Conservation (phyloP, 2,888 invertebrate species). For the Apodemia mormo region DNA sequence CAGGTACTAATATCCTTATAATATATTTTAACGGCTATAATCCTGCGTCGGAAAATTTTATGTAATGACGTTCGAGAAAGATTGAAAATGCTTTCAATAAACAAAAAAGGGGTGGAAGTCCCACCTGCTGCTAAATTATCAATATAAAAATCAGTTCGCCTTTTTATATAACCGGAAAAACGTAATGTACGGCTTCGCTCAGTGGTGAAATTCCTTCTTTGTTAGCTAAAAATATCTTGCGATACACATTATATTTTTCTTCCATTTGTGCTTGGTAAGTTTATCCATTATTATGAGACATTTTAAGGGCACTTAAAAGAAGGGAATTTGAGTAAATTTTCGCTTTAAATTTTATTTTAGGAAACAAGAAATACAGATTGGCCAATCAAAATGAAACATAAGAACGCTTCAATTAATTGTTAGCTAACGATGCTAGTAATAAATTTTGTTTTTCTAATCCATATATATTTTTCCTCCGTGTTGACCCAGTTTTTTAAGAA, state of each 20-base stretch:
- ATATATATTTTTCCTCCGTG: neutral
- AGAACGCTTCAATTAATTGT: neutral
- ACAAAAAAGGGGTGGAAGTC: neutral
- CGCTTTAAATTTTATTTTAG: neutral
- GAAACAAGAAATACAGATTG: neutral
- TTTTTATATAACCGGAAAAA: slow-evolving; percentile 13
- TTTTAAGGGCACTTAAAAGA: neutral
- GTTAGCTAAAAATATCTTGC: slow-evolving; percentile 1
- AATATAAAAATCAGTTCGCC: slow-evolving; percentile 11
- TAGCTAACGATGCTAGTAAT: neutral
- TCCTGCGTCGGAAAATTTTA: too few relatives aligned
- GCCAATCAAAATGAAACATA: slow-evolving; percentile 4
- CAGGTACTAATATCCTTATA: too few relatives aligned
- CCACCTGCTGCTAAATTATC: neutral
- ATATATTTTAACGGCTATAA: too few relatives aligned
- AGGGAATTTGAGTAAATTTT: neutral
- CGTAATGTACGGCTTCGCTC: neutral
- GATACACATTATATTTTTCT: neutral
- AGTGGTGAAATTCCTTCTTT: neutral
- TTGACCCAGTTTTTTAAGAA: too few relatives aligned
- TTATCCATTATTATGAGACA: neutral
- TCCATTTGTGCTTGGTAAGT: neutral
- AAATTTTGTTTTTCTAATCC: neutral
- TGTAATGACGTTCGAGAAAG: neutral
- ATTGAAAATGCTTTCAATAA: slow-evolving; percentile 15